Evolutionary conservation across 2,888 invertebrate species (phyloP), one percentile per base, ranked within the genome.

Genomic region (Drepanosiphum platanoidis): DNA sequence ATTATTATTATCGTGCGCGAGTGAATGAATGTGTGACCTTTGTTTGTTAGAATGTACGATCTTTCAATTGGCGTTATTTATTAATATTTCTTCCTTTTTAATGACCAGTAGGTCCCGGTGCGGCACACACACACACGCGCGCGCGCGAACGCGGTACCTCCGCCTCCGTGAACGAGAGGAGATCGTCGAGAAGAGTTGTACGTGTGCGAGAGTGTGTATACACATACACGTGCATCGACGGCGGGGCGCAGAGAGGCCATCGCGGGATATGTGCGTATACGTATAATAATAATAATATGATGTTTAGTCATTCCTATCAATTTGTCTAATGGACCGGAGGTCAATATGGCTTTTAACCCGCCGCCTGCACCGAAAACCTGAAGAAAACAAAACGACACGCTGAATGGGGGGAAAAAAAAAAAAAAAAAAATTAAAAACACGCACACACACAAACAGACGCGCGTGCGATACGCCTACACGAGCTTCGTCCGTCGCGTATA

Each of bases 271-370:
- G 22, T 61, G n/a, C n/a, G n/a, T n/a, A n/a, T n/a, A n/a, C n/a
- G n/a, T n/a, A n/a, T n/a, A n/a, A n/a, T n/a, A n/a, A 61, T 52
- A 61, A n/a, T 11, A 27, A 61, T 61, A 36, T 71, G 36, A 39
- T 71, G 70, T 58, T 52, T 30, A 70, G 70, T 58, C 71, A 36
- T 84, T 68, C 52, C 84, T 77, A 77, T 84, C 83, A 84, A 84
- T 84, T 84, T 77, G 75, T 68, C 75, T 84, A 84, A 84, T 84
- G 84, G 84, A 84, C 74, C 74, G 30, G 75, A 84, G 84, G 75
- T 84, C 84, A 84, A 84, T 77, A 52, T 39, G 84, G 84, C 84
- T 84, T 84, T 84, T 84, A 84, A 84, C 84, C 84, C 52, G 52
- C 52, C 75, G 52, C 74, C 34, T 34, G n/a, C 15, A 52, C 30